Base-by-base conservation (phyloP, 2,113 vertebrate genomes). In the Colius striatus region DNA sequence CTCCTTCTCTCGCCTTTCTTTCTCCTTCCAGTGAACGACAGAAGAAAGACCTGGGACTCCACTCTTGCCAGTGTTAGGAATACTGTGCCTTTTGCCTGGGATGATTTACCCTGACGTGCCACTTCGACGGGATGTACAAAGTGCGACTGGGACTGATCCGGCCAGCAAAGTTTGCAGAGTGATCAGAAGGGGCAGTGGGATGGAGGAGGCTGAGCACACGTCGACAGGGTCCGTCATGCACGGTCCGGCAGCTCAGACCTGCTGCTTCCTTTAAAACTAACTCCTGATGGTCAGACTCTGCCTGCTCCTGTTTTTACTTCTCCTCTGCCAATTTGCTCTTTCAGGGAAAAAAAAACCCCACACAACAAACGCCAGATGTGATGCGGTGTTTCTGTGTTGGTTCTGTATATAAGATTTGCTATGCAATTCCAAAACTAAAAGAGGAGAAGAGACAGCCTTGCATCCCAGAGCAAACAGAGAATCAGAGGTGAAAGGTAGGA, bases 401-500 rank as follows among this genome's bases (percentile, higher is more conserved):
- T 94, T 95, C 87, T 96, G 65, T 95, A 48, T 61, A 32, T 91
- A 61, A 84, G 73, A 67, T 97, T 96, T 95, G 90, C 96, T 96
- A 97, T 97, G 96, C 96, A 97, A 97, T 92, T 92, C 76, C 92
- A 87, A 89, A 95, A 62, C 53, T 97, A 79, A 97, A 95, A 80
- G 91, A 93, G 87, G 50, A 95, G 34, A 87, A 92, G 78, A 95
- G 82, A 58, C 74, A 54, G 92, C 95, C 81, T 68, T 70, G 93
- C 86, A 3, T 83, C 94, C 87, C 84, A 89, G 89, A 96, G 63
- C 92, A 90, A 95, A 86, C 55, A 95, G 89, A 84, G 82, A 94
- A 84, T 75, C 92, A 82, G 81, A 95, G 92, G 85, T 80, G 74
- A 94, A 97, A 97, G 97, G 97, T 97, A 97, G 96, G 97, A 96